These are phyloP conservation scores for Lagocephalus sceleratus DNA, from an alignment of 2,797 vertebrate species.

Conservation along the genomic window DNA sequence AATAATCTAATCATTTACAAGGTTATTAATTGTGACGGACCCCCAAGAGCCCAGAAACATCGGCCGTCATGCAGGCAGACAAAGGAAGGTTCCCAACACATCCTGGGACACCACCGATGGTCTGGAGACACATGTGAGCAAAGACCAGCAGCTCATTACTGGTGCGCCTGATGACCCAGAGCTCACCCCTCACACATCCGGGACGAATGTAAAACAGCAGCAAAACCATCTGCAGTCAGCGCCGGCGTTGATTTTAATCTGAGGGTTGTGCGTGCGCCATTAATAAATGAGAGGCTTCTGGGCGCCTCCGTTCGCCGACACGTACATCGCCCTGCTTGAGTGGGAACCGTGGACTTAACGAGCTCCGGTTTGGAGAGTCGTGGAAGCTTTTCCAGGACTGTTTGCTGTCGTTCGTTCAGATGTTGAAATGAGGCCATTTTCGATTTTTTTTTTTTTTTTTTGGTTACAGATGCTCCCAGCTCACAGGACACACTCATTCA, in stretches of 20 bases:
- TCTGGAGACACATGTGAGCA: not conserved
- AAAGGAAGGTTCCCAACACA: too few species aligned
- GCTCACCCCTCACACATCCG: constrained; percentile 22
- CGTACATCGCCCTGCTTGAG: constrained; percentile 25
- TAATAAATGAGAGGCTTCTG: constrained; percentile 35
- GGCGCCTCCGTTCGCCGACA: constrained; percentile 12
- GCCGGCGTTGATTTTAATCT: constrained; percentile 30
- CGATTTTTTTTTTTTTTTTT: not conserved
- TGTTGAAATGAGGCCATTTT: too few species aligned
- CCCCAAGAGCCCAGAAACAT: too few species aligned
- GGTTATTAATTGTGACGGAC: too few species aligned
- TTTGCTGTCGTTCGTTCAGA: too few species aligned
- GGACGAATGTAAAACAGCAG: constrained; percentile 17
- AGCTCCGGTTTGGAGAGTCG: too few species aligned
- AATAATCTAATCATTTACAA: too few species aligned
- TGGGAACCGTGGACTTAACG: not conserved
- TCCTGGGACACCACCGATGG: too few species aligned
- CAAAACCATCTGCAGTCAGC: constrained; percentile 22
- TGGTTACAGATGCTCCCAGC: not conserved
- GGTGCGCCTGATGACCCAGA: constrained; percentile 31
- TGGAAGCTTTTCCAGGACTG: too few species aligned
- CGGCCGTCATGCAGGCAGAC: too few species aligned
- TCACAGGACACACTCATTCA: constrained; percentile 12
- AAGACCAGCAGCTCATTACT: not conserved
- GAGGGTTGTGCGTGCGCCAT: constrained; percentile 22